Evolutionary conservation across 1,140 invertebrate genomes (phyloP).

Genomic region (Zaprionus tsacasi): DNA sequence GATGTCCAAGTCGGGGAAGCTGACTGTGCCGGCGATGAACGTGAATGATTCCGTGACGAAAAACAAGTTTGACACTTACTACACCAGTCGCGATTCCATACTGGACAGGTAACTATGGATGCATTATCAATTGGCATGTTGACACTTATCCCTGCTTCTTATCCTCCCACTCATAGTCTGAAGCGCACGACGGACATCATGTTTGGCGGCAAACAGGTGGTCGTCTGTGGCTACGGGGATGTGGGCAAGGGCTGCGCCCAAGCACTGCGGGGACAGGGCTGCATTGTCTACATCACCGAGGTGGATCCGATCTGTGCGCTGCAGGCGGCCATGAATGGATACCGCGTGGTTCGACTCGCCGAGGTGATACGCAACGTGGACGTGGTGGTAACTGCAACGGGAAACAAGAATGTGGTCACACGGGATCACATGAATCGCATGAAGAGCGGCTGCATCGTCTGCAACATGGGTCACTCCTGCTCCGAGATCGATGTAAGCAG

Average conservation of each 20-base stretch:
- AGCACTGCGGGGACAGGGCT: conserved; percentile 96
- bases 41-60: conserved; percentile 99
- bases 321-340: conserved; percentile 99
- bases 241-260: conserved; percentile 99
- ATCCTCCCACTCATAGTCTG: conserved; percentile 82
- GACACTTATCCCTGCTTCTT: background rate
- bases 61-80: conserved; percentile 96
- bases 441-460: conserved; percentile 98
- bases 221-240: conserved; percentile 99
- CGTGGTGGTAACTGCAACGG: conserved; percentile 97
- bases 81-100: conserved; percentile 75
- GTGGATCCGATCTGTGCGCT: conserved; percentile 99
- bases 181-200: conserved; percentile 98
- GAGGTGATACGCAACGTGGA: conserved; percentile 96
- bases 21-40: conserved; percentile 98
- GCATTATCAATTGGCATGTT: background rate
- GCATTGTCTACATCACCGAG: conserved; percentile 97
- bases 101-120: conserved; percentile 61
- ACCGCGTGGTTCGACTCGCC: conserved; percentile 95
- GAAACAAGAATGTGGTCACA: conserved; percentile 97
- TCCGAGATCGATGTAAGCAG: conserved; percentile 99
- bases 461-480: conserved; percentile 99
- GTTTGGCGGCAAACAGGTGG: conserved; percentile 99
- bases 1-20: conserved; percentile 95
- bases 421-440: conserved; percentile 98